Conservation (phyloP, 2,113 vertebrate genomes). For the Sitta europaea region DNA sequence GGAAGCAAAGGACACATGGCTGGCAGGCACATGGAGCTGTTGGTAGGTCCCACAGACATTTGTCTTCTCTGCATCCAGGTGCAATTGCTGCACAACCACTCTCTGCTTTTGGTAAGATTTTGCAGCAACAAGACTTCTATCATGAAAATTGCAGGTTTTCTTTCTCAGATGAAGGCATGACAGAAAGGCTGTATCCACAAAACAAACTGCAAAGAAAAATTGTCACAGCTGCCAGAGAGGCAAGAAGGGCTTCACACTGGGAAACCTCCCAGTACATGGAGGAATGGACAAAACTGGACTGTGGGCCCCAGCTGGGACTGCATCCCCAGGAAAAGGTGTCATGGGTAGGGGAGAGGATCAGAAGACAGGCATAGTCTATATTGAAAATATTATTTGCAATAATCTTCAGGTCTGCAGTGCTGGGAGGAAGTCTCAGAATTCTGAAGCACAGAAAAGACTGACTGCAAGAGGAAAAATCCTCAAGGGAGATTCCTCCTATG, state of each 20-base stretch:
- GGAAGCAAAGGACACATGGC: not conserved
- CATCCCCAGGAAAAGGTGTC: not conserved
- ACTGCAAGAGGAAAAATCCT: not conserved
- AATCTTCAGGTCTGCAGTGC: not conserved
- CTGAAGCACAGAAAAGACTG: not conserved
- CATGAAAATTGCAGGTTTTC: not conserved
- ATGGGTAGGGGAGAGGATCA: not conserved
- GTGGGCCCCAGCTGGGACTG: not conserved
- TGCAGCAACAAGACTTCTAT: not conserved
- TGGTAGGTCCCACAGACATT: fast-evolving
- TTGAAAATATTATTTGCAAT: not conserved
- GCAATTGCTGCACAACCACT: not conserved
- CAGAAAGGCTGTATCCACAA: not conserved
- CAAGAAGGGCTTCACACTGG: not conserved
- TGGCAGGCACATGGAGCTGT: fast-evolving
- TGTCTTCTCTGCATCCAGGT: not conserved
- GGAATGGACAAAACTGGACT: not conserved
- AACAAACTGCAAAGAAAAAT: not conserved
- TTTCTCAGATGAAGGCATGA: not conserved
- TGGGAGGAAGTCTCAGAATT: not conserved
- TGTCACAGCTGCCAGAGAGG: not conserved
- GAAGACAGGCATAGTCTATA: not conserved
- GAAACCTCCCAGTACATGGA: not conserved
- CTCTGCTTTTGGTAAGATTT: not conserved
- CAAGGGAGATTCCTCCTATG: not conserved